These are phyloP conservation scores for Disparrhopalites patrizii DNA, from an alignment of 2,888 invertebrate species.

Conservation along the genomic window DNA sequence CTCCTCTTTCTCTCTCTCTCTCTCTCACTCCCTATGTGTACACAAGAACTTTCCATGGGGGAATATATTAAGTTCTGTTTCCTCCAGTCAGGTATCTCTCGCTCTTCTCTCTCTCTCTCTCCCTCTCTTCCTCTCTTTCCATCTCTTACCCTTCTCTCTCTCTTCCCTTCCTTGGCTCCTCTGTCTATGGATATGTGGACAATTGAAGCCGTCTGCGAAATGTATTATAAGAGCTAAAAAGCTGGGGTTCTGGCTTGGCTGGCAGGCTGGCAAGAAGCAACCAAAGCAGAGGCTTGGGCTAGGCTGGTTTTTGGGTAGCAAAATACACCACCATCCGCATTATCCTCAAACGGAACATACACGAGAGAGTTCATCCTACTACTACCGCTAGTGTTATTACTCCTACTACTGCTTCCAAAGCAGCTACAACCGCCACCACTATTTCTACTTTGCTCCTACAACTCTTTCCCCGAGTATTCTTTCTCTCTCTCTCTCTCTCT, in stretches of 20 bases:
- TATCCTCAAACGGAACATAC: slow-evolving; percentile 1
- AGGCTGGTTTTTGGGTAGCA: neutral
- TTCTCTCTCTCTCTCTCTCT: slow-evolving; percentile 13
- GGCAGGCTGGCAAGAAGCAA: slow-evolving; percentile 7
- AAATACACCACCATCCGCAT: slow-evolving; percentile 16
- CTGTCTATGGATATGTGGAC: slow-evolving; percentile 16
- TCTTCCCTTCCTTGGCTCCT: too few species aligned
- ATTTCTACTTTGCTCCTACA: neutral
- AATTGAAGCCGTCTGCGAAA: slow-evolving; percentile 20
- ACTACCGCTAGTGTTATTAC: too few species aligned
- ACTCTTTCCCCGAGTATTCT: neutral
- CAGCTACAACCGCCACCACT: too few species aligned
- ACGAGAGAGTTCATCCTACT: slow-evolving; percentile 9
- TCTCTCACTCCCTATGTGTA: too few species aligned
- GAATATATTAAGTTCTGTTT: slow-evolving; percentile 8
- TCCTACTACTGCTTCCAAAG: too few species aligned
- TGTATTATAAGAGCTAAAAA: slow-evolving; percentile 15
- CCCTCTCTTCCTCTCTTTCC: too few species aligned
- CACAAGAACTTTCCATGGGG: slow-evolving; percentile 7
- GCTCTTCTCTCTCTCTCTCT: slow-evolving; percentile 1
- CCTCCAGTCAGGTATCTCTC: slow-evolving; percentile 19
- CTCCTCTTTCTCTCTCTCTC: too few species aligned
- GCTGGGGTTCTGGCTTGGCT: slow-evolving; percentile 11
- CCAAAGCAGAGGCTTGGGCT: neutral
- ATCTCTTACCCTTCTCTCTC: too few species aligned